Evolutionary conservation across 2,888 invertebrate genomes (phyloP).

Genomic region (Zaprionus obscuricornis): DNA sequence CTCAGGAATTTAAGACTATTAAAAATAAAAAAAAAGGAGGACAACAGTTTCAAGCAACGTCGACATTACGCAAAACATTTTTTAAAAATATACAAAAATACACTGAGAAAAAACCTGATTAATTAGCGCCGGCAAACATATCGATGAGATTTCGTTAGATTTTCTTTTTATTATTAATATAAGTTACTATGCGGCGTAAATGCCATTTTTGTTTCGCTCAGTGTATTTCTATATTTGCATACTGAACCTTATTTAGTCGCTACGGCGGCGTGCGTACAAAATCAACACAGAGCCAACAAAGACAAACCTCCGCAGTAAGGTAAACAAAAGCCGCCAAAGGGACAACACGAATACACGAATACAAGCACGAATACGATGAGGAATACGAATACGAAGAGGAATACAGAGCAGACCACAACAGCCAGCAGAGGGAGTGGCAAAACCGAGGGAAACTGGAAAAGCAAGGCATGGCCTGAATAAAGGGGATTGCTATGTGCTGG

Average conservation of each 20-base stretch:
- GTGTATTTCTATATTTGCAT: constrained; percentile 33
- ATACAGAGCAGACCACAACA: constrained; percentile 8
- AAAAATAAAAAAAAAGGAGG: constrained; percentile 32
- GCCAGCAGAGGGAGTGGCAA: not conserved
- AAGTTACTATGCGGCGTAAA: too few relatives aligned
- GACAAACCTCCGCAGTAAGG: constrained; percentile 62
- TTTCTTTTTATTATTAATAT: too few relatives aligned
- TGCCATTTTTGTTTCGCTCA: constrained; percentile 34
- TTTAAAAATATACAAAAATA: constrained; percentile 22
- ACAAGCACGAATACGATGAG: constrained; percentile 6
- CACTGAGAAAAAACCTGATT: constrained; percentile 36
- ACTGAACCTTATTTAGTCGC: constrained; percentile 17
- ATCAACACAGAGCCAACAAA: constrained; percentile 62
- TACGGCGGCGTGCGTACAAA: constrained; percentile 60
- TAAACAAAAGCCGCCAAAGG: constrained; percentile 73
- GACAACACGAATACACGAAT: too few relatives aligned
- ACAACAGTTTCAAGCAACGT: constrained; percentile 50
- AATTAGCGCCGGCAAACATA: too few relatives aligned
- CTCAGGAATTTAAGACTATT: constrained; percentile 69
- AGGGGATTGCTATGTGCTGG: not conserved
- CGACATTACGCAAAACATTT: constrained; percentile 63
- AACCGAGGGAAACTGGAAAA: not conserved
- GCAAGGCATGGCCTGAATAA: too few relatives aligned
- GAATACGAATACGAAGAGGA: not conserved
- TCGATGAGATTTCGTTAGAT: too few relatives aligned